These are phyloP conservation scores for Channa maculata DNA, from an alignment of 2,113 vertebrate species.

Conservation along the genomic window DNA sequence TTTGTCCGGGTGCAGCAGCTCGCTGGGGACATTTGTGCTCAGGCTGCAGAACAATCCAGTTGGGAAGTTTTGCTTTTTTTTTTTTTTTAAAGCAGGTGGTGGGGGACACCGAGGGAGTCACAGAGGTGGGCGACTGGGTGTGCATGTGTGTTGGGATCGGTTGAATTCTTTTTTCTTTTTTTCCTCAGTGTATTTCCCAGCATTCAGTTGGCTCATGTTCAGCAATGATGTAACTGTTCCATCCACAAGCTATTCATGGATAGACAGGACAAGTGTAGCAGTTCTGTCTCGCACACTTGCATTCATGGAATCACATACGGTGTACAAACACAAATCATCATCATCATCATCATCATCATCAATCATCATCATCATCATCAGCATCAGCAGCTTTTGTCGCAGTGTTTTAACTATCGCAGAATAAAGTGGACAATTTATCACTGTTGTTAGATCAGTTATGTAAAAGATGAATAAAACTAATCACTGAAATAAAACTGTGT, in stretches of 20 bases:
- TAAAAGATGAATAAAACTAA: too few relatives aligned
- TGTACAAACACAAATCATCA: background rate
- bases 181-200: slow-evolving; percentile 49
- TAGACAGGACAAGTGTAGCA: slow-evolving; percentile 11
- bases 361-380: background rate
- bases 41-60: slow-evolving; percentile 19
- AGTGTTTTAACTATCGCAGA: background rate
- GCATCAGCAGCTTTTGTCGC: background rate
- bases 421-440: background rate
- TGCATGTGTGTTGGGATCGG: background rate
- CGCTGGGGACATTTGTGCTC: slow-evolving; percentile 13
- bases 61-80: background rate
- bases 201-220: slow-evolving; percentile 57
- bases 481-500: too few relatives aligned
- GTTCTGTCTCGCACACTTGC: slow-evolving; percentile 21
- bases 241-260: slow-evolving; percentile 37
- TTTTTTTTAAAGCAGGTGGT: background rate
- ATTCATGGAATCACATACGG: background rate
- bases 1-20: slow-evolving; percentile 40
- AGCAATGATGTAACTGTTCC: slow-evolving; percentile 68
- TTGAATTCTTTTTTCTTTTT: too few relatives aligned
- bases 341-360: background rate
- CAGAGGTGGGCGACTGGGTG: slow-evolving; percentile 4
- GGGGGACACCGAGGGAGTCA: slow-evolving; percentile 7
- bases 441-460: too few relatives aligned